phyloP scores from a whole-genome alignment of 2,888 invertebrate species.

The Dermolepida albohirtum region DNA sequence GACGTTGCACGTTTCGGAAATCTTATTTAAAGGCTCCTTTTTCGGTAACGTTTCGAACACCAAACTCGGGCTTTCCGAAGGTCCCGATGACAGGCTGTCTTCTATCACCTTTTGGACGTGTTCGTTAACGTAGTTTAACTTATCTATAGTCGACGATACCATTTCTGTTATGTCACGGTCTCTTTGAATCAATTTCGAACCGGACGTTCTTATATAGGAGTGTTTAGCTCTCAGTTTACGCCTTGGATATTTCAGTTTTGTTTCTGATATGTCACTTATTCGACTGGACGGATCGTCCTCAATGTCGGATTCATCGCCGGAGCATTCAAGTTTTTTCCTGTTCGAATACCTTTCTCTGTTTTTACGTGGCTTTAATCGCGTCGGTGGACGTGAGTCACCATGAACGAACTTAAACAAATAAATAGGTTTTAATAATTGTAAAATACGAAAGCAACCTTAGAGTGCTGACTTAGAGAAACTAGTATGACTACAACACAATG shows the following conservation, averaged over 20 bases:
- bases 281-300: slow-evolving; percentile 7
- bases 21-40: not conserved
- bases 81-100: slow-evolving; percentile 10
- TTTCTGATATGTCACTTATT: not conserved
- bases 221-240: slow-evolving; percentile 9
- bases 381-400: slow-evolving; percentile 1
- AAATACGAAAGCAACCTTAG: no score
- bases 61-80: slow-evolving; percentile 4
- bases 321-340: slow-evolving; percentile 1
- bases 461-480: no score
- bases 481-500: no score
- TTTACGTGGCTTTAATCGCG: not conserved
- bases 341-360: not conserved
- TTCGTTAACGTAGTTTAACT: slow-evolving; percentile 26
- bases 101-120: slow-evolving; percentile 32
- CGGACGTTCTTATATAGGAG: not conserved
- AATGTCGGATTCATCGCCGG: slow-evolving; percentile 37
- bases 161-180: slow-evolving; percentile 5
- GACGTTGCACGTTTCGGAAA: not conserved
- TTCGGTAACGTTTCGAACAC: not conserved
- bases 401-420: slow-evolving; percentile 6
- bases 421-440: no score
- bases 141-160: slow-evolving; percentile 27
- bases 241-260: not conserved
- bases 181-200: not conserved